Percentiles rank a stretch among this genome's conserved stretches.
Conservation (phyloP, 2,888 invertebrate genomes). For the Unio delphinus region DNA sequence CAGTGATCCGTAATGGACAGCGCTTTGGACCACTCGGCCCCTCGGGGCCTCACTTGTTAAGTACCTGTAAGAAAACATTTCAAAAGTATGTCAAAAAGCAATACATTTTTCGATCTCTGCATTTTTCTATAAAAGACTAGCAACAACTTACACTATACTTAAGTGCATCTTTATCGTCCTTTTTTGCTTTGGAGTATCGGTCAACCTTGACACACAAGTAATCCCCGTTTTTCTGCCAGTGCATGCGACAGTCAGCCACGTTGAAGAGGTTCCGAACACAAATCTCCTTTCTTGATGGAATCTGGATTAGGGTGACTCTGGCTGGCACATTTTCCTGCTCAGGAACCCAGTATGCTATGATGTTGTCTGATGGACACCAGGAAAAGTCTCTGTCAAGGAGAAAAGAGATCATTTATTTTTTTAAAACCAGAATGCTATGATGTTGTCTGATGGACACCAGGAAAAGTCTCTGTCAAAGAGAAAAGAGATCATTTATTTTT, state of each 20-base stretch:
- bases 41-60: too few species aligned
- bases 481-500: not conserved
- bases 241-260: conserved; percentile 97
- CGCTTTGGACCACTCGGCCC: too few species aligned
- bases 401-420: not conserved
- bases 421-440: conserved; percentile 94
- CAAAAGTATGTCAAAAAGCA: not conserved
- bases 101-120: too few species aligned
- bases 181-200: conserved; percentile 89
- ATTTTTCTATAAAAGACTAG: not conserved
- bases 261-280: conserved; percentile 97
- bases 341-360: conserved; percentile 98
- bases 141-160: conserved; percentile 84
- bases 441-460: conserved; percentile 98
- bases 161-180: conserved; percentile 86
- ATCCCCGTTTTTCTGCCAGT: conserved; percentile 99
- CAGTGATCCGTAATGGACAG: too few species aligned
- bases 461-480: conserved; percentile 83
- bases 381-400: conserved; percentile 83
- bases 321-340: conserved; percentile 95
- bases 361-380: conserved; percentile 98
- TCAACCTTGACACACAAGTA: conserved; percentile 97
- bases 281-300: conserved; percentile 79
- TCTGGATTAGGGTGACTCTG: conserved; percentile 91
- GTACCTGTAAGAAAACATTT: too few species aligned